phyloP scores from a whole-genome alignment of 2,797 vertebrate species.

The Aeoliscus strigatus region DNA sequence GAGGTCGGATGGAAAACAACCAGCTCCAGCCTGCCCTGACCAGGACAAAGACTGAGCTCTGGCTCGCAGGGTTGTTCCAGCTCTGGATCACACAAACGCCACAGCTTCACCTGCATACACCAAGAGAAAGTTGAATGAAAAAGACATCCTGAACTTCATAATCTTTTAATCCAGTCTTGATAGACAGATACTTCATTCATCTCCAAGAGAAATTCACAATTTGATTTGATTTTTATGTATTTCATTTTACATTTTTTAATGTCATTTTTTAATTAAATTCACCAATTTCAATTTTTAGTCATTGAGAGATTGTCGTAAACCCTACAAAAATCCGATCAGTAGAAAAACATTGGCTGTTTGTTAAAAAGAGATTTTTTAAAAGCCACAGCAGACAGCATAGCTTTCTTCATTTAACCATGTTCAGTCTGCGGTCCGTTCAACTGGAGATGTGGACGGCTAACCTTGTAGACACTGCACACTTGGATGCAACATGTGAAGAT shows the following conservation, averaged over 20 bases:
- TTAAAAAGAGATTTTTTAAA: conserved; percentile 7
- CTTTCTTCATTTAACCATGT: not conserved
- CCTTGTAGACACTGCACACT: too few relatives aligned
- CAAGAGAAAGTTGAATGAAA: not conserved
- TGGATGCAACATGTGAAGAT: too few relatives aligned
- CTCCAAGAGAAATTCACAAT: too few relatives aligned
- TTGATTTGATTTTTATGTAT: not conserved
- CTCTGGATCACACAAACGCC: conserved; percentile 71
- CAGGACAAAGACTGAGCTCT: conserved; percentile 71
- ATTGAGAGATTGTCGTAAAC: too few relatives aligned
- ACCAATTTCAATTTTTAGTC: too few relatives aligned
- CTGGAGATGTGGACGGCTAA: not conserved
- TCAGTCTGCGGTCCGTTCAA: not conserved
- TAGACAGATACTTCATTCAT: too few relatives aligned
- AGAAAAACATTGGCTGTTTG: not conserved
- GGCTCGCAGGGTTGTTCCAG: conserved; percentile 59
- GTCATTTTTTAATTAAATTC: too few relatives aligned
- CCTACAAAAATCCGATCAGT: too few relatives aligned
- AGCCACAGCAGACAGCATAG: conserved; percentile 6
- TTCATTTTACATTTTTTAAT: not conserved
- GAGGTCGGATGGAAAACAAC: conserved; percentile 87
- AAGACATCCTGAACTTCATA: too few relatives aligned
- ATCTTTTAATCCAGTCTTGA: too few relatives aligned
- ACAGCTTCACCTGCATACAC: conserved; percentile 84
- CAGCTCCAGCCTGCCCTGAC: conserved; percentile 64